Base-by-base conservation (phyloP, 2,113 vertebrate species). In the Epinephelus moara region DNA sequence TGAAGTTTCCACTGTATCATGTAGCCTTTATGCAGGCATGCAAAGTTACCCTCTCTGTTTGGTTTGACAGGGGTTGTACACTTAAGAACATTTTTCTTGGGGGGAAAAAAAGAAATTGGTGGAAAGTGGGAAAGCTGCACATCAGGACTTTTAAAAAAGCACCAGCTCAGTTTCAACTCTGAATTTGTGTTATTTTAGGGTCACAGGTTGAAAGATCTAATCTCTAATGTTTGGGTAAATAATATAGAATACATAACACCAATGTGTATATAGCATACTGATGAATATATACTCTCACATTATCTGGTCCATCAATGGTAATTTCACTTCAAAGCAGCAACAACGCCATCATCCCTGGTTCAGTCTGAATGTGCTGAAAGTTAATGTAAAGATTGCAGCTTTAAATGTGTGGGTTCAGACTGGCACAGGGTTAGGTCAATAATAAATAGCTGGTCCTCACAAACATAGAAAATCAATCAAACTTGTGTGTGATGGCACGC, bases 401-500 rank as follows among this genome's bases (percentile, higher is more conserved):
- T 33, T 40, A 13, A 18, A 75, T 74, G 1, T n/a, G 19, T 33
- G 25, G 18, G 19, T 53, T 50, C 23, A 49, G 40, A 60, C 30
- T 61, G 60, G 23, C 21, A 52, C 15, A 4, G 5, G 42, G 57
- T 52, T 17, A 49, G 15, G 1, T 45, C 11, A 19, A 30, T 27
- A 70, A 55, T 53, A 56, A 55, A 56, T 33, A n/a, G n/a, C 15
- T 11, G 30, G 6, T 2, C 45, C 30, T 42, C 11, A 6, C 25
- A 55, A 56, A 55, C 27, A 30, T 8, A 9, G 17, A n/a, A 2
- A 19, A 47, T 47, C 5, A 40, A 14, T 14, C 1, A 1, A 19
- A 55, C 45, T 13, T 56, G 75, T 55, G 72, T 27, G 21, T 47
- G 61, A 70, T 70, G 60, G 66, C 56, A 52, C 30, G 60, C 61